Evolutionary conservation across 2,888 invertebrate species (phyloP).

Genomic region (Drosophila robusta): DNA sequence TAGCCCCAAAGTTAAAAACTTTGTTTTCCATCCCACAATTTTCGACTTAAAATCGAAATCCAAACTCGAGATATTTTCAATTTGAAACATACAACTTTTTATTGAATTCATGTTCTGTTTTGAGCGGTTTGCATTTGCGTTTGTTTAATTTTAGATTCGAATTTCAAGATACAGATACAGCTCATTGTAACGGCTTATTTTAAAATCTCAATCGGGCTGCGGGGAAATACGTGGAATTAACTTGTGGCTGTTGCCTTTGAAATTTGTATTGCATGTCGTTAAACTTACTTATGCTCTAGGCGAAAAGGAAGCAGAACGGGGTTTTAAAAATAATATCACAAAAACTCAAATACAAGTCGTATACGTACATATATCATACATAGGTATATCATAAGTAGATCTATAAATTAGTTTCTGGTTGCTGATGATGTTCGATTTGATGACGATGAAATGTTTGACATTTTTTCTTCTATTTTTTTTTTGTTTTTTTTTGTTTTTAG

Average conservation of each 20-base stretch:
- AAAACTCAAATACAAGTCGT: constrained; percentile 79
- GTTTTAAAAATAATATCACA: constrained; percentile 78
- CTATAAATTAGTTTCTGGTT: constrained; percentile 32
- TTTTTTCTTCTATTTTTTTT: constrained; percentile 40
- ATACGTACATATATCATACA: constrained; percentile 50
- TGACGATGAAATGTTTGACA: constrained; percentile 57
- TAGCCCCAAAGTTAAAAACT: not conserved
- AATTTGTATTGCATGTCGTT: constrained; percentile 37
- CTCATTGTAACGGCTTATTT: not conserved
- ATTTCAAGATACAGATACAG: constrained; percentile 19
- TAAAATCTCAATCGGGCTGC: not conserved
- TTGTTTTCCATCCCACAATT: not conserved
- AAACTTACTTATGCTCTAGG: constrained; percentile 35
- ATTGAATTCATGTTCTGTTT: constrained; percentile 38
- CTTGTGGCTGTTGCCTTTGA: constrained; percentile 3
- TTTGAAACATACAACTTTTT: constrained; percentile 72
- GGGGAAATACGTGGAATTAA: constrained; percentile 1
- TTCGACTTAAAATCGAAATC: not conserved
- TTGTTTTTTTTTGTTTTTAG: constrained; percentile 4
- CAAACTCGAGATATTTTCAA: constrained; percentile 19
- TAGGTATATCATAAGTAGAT: constrained; percentile 34
- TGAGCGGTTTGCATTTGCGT: constrained; percentile 23
- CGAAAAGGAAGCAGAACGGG: constrained; percentile 65
- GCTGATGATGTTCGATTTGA: constrained; percentile 31
- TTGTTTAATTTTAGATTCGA: constrained; percentile 9